These are phyloP conservation scores for Lepidocyrtinus sp. DNA, from an alignment of 2,888 invertebrate genomes.

Conservation along the genomic window DNA sequence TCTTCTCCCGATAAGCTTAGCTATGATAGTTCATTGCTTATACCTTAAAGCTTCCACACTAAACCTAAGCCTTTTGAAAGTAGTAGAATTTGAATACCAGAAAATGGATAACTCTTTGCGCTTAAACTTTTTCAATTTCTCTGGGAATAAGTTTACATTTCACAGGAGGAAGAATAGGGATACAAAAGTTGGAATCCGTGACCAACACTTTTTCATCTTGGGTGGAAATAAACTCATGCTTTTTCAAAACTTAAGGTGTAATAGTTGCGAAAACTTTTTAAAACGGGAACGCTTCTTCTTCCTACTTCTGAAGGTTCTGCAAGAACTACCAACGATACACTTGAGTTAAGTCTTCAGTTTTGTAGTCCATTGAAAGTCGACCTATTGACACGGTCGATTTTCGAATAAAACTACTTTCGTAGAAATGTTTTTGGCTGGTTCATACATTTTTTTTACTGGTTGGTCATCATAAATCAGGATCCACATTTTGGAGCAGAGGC, in stretches of 20 bases:
- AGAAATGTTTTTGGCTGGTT: too few relatives aligned
- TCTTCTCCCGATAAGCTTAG: too few relatives aligned
- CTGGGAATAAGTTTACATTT: neutral
- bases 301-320: neutral
- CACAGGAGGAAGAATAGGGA: neutral
- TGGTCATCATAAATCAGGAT: slow-evolving; percentile 59
- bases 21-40: too few relatives aligned
- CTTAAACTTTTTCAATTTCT: slow-evolving; percentile 10
- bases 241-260: too few relatives aligned
- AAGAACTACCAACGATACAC: neutral
- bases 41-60: too few relatives aligned
- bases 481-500: slow-evolving; percentile 28
- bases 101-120: too few relatives aligned
- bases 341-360: neutral
- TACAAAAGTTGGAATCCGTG: neutral
- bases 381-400: slow-evolving; percentile 10
- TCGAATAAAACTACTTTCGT: too few relatives aligned
- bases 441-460: slow-evolving; percentile 15
- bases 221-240: neutral
- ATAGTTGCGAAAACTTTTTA: too few relatives aligned
- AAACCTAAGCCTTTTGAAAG: too few relatives aligned
- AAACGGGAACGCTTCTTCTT: too few relatives aligned
- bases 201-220: neutral
- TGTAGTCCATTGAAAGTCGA: neutral
- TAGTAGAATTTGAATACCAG: too few relatives aligned